Percentiles rank a stretch among this genome's conserved stretches.
Conservation (phyloP, 2,113 vertebrate genomes). For the Nicator chloris region DNA sequence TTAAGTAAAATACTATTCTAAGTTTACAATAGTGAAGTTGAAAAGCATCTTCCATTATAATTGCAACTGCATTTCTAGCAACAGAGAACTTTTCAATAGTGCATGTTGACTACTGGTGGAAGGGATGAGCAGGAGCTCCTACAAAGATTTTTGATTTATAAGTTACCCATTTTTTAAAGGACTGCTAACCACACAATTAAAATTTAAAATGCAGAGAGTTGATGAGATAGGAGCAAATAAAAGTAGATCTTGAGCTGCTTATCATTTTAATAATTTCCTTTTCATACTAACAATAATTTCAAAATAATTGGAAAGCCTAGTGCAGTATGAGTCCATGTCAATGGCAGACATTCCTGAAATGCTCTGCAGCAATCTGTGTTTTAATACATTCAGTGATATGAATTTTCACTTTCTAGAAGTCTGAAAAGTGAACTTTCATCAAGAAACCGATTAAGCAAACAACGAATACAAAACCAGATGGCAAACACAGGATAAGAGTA, state of each 20-base stretch:
- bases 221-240: not conserved
- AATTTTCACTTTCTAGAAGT: not conserved
- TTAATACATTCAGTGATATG: not conserved
- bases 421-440: not conserved
- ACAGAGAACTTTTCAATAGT: not conserved
- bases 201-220: not conserved
- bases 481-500: not conserved
- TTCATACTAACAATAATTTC: not conserved
- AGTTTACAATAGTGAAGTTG: not conserved
- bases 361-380: not conserved
- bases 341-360: not conserved
- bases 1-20: not conserved
- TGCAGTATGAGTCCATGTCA: not conserved
- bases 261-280: not conserved
- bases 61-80: not conserved
- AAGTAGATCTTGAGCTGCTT: not conserved
- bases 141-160: not conserved
- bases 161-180: not conserved
- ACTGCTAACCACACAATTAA: not conserved
- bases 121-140: not conserved
- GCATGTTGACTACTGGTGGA: not conserved
- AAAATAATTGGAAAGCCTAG: not conserved
- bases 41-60: not conserved
- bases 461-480: constrained; percentile 2
- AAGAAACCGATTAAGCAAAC: not conserved